These are phyloP conservation scores for Jaculus jaculus DNA, from an alignment of 2,113 vertebrate species.

Conservation along the genomic window DNA sequence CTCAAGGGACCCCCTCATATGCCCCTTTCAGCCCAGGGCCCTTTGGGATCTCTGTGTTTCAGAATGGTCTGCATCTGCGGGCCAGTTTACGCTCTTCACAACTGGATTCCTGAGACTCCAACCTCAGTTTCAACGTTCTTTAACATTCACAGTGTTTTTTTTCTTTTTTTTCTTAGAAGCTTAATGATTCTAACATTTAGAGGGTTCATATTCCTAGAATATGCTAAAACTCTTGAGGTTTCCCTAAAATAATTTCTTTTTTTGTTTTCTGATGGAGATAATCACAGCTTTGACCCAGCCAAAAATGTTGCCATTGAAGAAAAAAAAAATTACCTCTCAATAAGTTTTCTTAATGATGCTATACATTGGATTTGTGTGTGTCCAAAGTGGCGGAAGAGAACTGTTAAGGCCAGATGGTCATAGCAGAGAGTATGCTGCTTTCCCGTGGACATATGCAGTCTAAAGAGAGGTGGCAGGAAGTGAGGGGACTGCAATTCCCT, in stretches of 20 bases:
- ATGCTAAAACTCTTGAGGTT: background rate
- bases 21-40: background rate
- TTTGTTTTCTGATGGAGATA: background rate
- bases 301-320: background rate
- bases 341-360: background rate
- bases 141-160: background rate
- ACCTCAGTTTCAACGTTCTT: background rate
- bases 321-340: background rate
- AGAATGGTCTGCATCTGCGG: background rate
- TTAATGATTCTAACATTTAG: background rate
- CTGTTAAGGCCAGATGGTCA: too few relatives aligned
- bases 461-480: background rate
- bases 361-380: background rate
- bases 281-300: background rate
- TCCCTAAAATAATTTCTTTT: background rate
- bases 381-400: background rate
- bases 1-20: background rate
- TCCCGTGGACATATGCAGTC: background rate
- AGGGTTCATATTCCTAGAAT: background rate
- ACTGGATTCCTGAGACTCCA: background rate
- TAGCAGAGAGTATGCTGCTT: background rate
- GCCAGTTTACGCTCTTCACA: too few relatives aligned
- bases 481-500: background rate
- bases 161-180: background rate
- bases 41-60: background rate